A percentile compares a stretch with the other conserved stretches of the same genome.
These are phyloP conservation scores for Clivina fossor DNA, from an alignment of 2,888 invertebrate species.

Conservation along the genomic window DNA sequence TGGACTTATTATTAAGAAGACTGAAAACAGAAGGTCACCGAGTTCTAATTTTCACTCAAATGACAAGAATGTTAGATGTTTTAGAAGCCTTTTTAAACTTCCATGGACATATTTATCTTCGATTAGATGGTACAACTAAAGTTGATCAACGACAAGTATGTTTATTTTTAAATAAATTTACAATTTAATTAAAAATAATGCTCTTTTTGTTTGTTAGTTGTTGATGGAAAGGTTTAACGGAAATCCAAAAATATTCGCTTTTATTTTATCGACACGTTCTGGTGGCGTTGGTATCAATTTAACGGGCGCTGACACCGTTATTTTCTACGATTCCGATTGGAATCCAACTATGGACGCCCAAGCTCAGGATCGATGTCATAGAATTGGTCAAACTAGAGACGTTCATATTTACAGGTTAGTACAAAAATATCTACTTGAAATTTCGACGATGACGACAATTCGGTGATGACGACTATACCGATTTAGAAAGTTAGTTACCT, in stretches of 20 bases:
- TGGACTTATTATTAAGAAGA: slow-evolving; percentile 79
- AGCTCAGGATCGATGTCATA: no score
- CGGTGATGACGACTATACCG: no score
- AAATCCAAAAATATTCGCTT: slow-evolving; percentile 92
- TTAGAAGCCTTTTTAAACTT: slow-evolving; percentile 95
- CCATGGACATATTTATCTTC: slow-evolving; percentile 94
- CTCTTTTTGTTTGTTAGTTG: slow-evolving; percentile 57
- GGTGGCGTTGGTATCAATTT: slow-evolving; percentile 98
- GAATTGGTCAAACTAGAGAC: no score
- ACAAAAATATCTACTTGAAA: no score
- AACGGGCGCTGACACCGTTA: slow-evolving; percentile 98
- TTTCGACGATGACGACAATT: no score
- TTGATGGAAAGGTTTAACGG: slow-evolving; percentile 98
- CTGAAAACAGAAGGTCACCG: slow-evolving; percentile 85
- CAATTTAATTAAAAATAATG: neutral
- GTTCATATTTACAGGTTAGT: no score
- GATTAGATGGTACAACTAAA: slow-evolving; percentile 94
- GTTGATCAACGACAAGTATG: slow-evolving; percentile 88
- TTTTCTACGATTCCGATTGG: slow-evolving; percentile 99
- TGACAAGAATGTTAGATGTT: slow-evolving; percentile 99
- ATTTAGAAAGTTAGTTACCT: no score
- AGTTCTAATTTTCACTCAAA: slow-evolving; percentile 97
- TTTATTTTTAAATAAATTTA: slow-evolving; percentile 12
- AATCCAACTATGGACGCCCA: slow-evolving; percentile 99
- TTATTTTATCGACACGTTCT: slow-evolving; percentile 96